Evolutionary conservation across 2,888 invertebrate genomes (phyloP).

Genomic region (Odontocerum albicorne): DNA sequence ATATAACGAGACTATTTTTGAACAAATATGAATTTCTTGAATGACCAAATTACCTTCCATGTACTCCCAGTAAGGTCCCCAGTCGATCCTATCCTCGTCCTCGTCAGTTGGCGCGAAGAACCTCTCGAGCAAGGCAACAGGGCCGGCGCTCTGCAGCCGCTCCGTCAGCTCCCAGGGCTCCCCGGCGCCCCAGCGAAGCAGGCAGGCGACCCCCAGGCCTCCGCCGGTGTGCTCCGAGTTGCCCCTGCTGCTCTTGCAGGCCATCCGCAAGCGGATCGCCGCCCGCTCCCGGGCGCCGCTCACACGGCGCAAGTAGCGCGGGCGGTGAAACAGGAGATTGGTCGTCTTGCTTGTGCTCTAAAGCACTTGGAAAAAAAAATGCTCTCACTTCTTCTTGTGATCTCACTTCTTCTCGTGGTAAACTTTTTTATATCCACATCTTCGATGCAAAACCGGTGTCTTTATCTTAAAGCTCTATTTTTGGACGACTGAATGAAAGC

Average conservation of each 20-base stretch:
- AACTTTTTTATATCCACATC: no score
- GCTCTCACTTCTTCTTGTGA: no score
- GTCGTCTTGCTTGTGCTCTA: conserved; percentile 1
- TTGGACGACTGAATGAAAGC: no score
- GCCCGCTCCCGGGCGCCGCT: conserved; percentile 18
- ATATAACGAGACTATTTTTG: no score
- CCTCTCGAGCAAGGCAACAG: conserved; percentile 67
- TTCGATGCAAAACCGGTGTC: no score
- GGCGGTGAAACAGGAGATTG: conserved; percentile 32
- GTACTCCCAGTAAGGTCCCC: conserved; percentile 28
- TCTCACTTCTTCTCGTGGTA: no score
- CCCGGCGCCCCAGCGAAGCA: conserved; percentile 65
- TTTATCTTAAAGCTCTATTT: no score
- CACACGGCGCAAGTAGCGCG: conserved; percentile 30
- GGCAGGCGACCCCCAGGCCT: conserved; percentile 57
- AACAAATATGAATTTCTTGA: no score
- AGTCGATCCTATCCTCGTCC: conserved; percentile 37
- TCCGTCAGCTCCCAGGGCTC: conserved; percentile 62
- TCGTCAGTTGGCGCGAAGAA: conserved; percentile 59
- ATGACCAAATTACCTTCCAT: conserved; percentile 27
- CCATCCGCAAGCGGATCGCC: conserved; percentile 12
- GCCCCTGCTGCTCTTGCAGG: conserved; percentile 7
- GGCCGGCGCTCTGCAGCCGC: conserved; percentile 47
- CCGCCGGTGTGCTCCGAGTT: conserved; percentile 36
- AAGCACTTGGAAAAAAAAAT: no score